Base-by-base conservation (phyloP, 1,140 invertebrate species). In the Drosophila persimilis region DNA sequence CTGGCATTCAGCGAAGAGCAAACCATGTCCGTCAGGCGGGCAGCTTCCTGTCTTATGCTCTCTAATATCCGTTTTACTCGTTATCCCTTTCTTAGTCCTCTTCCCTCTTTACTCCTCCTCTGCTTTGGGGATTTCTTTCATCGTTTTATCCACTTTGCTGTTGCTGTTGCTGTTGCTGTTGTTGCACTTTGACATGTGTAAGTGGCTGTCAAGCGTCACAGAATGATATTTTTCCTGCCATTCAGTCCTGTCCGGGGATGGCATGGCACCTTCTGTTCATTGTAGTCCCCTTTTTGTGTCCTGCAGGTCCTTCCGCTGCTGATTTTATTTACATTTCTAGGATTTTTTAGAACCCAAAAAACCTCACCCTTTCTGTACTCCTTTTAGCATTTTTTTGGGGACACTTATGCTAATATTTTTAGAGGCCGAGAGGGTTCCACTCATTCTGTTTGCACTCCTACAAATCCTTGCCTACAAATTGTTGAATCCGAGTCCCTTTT, bases 251-350 rank as follows among this genome's bases (percentile, higher is more conserved):
- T 15, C 53, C 22, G 55, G 31, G 47, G 11, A 11, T 46, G 29
- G 51, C 52, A 35, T 44, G 70, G 76, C 73, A 85, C 81, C 80
- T 80, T 80, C 61, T 86, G 77, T 64, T 73, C 56, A 46, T 71
- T 57, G 29, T 64, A 85, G 60, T 77, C 72, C 66, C 70, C 61
- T 66, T 61, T 58, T 62, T 67, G 50, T 51, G 51, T 26, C 26
- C 53, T 45, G 43, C 52, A 11, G 47, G 43, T 20, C 48, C 69
- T 63, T 72, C 66, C 78, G 65, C 55, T 88, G 74, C 70, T 88
- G 84, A 88, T 88, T 89, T 88, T 88, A 88, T 88, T 88, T 88
- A 88, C 83, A 88, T 88, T 88, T 88, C 75, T 76, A 67, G 84
- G 61, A 88, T 88, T 79, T 70, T 70, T 59, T 31, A 41, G 45